Evolutionary conservation across 2,888 invertebrate genomes (phyloP).

Genomic region (Rosalia funebris): DNA sequence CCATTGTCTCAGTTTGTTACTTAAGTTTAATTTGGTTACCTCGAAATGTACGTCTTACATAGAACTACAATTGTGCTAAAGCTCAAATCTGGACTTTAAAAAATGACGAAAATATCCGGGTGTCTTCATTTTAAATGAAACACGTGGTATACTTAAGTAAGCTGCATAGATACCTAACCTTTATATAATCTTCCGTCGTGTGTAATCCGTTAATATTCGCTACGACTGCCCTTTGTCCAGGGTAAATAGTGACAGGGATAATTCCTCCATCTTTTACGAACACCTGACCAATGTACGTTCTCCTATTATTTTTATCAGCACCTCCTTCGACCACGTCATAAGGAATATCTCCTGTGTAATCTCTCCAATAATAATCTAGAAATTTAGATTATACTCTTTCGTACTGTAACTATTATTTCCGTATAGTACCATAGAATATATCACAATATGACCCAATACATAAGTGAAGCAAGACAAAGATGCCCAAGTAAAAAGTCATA

Average conservation of each 20-base stretch:
- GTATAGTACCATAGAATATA: background rate
- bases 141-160: too few relatives aligned
- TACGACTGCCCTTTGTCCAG: constrained; percentile 19
- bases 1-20: too few relatives aligned
- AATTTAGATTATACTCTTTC: background rate
- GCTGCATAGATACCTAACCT: too few relatives aligned
- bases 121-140: background rate
- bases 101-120: too few relatives aligned
- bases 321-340: background rate
- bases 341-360: background rate
- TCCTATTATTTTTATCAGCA: background rate
- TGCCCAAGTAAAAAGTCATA: background rate
- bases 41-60: too few relatives aligned
- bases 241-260: constrained; percentile 31
- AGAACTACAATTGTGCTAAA: too few relatives aligned
- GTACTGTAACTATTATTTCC: background rate
- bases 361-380: background rate
- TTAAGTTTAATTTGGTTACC: too few relatives aligned
- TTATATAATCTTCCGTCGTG: constrained; percentile 19
- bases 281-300: constrained; percentile 31
- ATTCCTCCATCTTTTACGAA: constrained; percentile 32
- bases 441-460: background rate
- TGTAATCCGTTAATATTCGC: background rate
- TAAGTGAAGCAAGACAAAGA: background rate
- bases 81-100: too few relatives aligned